These are phyloP conservation scores for Tenthredo livida DNA, from an alignment of 2,888 invertebrate species.

Conservation along the genomic window DNA sequence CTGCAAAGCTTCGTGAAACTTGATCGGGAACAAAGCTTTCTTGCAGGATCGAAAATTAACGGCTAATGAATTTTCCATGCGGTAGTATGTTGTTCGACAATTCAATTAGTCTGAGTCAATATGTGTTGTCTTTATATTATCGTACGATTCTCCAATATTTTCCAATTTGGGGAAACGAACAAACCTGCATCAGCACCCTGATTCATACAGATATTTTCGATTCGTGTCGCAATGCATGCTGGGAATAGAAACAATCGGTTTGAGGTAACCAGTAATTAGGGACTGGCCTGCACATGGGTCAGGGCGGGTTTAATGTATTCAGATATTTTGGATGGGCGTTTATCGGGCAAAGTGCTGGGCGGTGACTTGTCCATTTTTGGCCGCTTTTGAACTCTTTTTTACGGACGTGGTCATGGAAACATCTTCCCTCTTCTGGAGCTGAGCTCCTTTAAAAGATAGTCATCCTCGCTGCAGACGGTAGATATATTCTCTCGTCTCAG, in stretches of 20 bases:
- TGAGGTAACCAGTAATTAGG: conserved; percentile 49
- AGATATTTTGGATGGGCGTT: conserved; percentile 70
- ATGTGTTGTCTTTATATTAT: not conserved
- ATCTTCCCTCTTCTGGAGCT: conserved; percentile 23
- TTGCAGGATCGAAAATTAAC: not conserved
- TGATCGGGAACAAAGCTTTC: not conserved
- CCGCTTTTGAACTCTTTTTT: conserved; percentile 56
- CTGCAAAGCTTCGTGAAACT: not conserved
- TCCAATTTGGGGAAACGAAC: not conserved
- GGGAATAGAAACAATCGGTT: conserved; percentile 51
- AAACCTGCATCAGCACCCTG: not conserved
- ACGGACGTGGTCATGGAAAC: conserved; percentile 32
- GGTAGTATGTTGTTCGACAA: not conserved
- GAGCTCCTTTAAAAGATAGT: conserved; percentile 30
- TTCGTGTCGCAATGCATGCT: not conserved
- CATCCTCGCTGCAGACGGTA: conserved; percentile 29
- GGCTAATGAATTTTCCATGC: not conserved
- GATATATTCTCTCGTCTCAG: conserved; percentile 8
- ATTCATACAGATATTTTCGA: not conserved
- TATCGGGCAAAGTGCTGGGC: conserved; percentile 70
- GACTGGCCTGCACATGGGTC: conserved; percentile 49
- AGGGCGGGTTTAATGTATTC: conserved; percentile 68
- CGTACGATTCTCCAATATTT: not conserved
- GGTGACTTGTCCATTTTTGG: conserved; percentile 61
- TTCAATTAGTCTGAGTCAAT: not conserved